A percentile compares a stretch with the other conserved stretches of the same genome.
phyloP scores from a whole-genome alignment of 2,113 vertebrate genomes.

The Cnemophilus loriae region DNA sequence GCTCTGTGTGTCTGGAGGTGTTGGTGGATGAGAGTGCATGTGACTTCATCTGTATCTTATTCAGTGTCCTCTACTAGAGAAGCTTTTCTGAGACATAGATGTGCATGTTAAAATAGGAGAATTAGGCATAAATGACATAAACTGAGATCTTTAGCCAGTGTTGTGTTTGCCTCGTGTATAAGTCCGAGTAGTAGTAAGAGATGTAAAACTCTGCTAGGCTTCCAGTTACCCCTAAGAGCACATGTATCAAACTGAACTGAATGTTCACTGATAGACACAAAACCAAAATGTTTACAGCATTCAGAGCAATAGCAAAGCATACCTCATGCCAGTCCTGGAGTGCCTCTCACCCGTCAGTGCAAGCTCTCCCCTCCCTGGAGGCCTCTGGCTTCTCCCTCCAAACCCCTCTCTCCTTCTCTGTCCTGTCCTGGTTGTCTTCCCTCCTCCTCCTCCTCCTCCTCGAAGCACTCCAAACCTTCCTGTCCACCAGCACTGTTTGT shows the following conservation, averaged over 20 bases:
- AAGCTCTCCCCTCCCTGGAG: background rate
- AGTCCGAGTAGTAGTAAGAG: constrained; percentile 23
- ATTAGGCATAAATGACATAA: constrained; percentile 37
- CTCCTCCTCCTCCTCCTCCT: background rate
- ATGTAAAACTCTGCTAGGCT: background rate
- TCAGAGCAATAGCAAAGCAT: constrained; percentile 76
- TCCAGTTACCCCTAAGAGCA: constrained; percentile 36
- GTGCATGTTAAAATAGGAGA: constrained; percentile 49
- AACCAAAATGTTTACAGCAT: constrained; percentile 74
- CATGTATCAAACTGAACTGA: constrained; percentile 48
- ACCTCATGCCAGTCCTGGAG: constrained; percentile 62
- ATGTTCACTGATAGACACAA: constrained; percentile 55
- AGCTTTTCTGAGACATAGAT: constrained; percentile 40
- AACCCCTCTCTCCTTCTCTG: background rate
- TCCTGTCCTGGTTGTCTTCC: background rate
- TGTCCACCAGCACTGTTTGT: background rate
- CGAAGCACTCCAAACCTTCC: background rate
- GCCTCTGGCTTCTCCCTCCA: background rate
- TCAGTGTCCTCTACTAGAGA: constrained; percentile 2
- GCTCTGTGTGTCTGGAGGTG: background rate
- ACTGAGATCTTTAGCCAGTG: constrained; percentile 22
- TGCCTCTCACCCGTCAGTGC: background rate
- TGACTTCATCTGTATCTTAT: background rate
- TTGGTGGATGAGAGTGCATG: background rate
- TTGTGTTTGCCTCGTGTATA: constrained; percentile 10